These are phyloP conservation scores for Xenopus laevis DNA, from an alignment of 2,113 vertebrate genomes.

Conservation along the genomic window DNA sequence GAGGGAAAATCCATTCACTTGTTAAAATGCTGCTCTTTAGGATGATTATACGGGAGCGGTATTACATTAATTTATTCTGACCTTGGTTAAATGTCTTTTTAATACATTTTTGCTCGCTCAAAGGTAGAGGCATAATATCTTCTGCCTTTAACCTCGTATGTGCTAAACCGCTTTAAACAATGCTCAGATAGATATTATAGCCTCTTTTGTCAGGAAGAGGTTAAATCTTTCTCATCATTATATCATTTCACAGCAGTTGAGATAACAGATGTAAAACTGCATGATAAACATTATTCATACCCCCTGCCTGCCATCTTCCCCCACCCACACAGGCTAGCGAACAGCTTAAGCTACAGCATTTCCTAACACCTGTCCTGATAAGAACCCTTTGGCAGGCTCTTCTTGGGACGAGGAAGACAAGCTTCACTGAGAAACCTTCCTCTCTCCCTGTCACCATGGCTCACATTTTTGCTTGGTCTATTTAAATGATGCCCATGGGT, in stretches of 20 bases:
- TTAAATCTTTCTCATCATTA: constrained; percentile 32
- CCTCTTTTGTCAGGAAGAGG: not conserved
- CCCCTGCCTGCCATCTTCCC: constrained; percentile 24
- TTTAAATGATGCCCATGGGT: too few relatives aligned
- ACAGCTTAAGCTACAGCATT: constrained; percentile 29
- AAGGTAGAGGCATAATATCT: not conserved
- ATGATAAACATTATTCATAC: constrained; percentile 40
- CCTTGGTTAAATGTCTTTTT: not conserved
- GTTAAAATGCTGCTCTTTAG: not conserved
- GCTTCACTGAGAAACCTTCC: not conserved
- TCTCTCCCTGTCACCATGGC: too few relatives aligned
- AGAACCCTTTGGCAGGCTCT: constrained; percentile 12
- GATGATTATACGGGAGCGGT: not conserved
- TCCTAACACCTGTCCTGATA: constrained; percentile 33
- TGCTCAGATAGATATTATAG: not conserved
- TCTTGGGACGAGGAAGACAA: not conserved
- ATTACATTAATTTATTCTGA: not conserved
- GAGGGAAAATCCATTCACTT: not conserved
- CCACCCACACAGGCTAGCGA: constrained; percentile 23
- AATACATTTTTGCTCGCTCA: not conserved
- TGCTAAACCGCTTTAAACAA: not conserved
- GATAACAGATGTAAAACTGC: constrained; percentile 44
- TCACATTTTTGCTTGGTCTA: too few relatives aligned
- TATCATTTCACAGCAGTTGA: constrained; percentile 30
- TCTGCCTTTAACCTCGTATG: not conserved